phyloP scores from a whole-genome alignment of 2,113 vertebrate genomes.

The Poeciliopsis turrubarensis region DNA sequence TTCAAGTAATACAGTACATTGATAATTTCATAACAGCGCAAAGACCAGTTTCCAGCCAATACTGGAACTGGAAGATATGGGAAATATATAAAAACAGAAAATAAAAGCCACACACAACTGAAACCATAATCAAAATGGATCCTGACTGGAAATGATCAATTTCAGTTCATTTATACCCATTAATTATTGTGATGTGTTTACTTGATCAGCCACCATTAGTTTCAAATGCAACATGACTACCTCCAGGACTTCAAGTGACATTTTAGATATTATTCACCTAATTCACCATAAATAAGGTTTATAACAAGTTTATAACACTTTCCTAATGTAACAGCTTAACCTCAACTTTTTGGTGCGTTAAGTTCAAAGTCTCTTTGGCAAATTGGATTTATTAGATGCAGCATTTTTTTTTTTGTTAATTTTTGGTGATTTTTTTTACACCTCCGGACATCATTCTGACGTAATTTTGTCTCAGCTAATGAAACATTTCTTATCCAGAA shows the following conservation, averaged over 20 bases:
- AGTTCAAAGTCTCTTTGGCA: not conserved
- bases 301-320: not conserved
- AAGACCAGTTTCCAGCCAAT: too few relatives aligned
- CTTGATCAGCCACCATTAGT: not conserved
- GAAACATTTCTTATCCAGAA: not conserved
- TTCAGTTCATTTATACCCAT: too few relatives aligned
- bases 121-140: too few relatives aligned
- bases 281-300: not conserved
- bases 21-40: too few relatives aligned
- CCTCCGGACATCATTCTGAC: not conserved
- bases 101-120: too few relatives aligned
- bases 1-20: too few relatives aligned
- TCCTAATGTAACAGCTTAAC: not conserved
- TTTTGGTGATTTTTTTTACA: not conserved
- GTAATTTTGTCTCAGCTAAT: not conserved
- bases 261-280: too few relatives aligned
- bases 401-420: not conserved
- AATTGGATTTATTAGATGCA: not conserved
- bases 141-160: too few relatives aligned
- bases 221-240: not conserved
- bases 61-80: too few relatives aligned
- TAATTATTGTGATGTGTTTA: too few relatives aligned
- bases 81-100: too few relatives aligned
- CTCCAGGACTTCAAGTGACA: too few relatives aligned
- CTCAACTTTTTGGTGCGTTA: not conserved